Percentiles rank a stretch among this genome's conserved stretches.
These are phyloP conservation scores for Loris lydekkerianus DNA, from an alignment of 2,797 vertebrate genomes.

Conservation along the genomic window DNA sequence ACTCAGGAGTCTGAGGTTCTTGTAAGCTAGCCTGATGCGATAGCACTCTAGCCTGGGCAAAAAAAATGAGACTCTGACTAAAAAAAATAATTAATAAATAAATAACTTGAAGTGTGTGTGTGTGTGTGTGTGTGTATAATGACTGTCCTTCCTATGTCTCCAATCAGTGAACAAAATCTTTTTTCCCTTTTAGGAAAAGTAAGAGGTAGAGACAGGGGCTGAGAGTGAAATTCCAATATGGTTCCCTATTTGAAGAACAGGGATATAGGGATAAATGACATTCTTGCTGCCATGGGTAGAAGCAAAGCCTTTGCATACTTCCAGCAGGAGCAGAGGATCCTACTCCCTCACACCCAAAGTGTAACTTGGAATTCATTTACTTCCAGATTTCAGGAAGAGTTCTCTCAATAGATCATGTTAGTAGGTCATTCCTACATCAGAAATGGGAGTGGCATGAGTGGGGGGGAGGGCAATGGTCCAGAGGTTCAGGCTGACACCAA, in stretches of 20 bases:
- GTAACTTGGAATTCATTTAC: slow-evolving; percentile 30
- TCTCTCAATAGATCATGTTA: slow-evolving; percentile 32
- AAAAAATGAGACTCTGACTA: too few species aligned
- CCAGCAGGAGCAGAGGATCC: neutral
- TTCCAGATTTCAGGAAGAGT: slow-evolving; percentile 51
- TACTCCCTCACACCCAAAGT: neutral
- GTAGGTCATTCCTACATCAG: slow-evolving; percentile 5
- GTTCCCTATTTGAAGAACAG: slow-evolving; percentile 1
- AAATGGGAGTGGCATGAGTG: neutral
- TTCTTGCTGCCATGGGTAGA: neutral
- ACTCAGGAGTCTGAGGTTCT: too few species aligned
- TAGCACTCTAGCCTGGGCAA: too few species aligned
- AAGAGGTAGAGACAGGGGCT: neutral
- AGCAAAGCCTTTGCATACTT: neutral
- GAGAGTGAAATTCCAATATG: slow-evolving; percentile 14
- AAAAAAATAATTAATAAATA: too few species aligned
- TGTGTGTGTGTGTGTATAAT: neutral
- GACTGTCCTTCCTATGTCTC: neutral
- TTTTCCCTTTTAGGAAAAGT: slow-evolving; percentile 40
- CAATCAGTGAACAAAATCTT: neutral
- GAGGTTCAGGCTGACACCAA: slow-evolving; percentile 27
- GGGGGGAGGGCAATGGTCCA: neutral
- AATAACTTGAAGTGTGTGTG: neutral
- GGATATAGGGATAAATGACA: slow-evolving; percentile 12
- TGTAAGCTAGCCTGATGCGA: too few species aligned